Conservation (phyloP, 2,113 vertebrate genomes). For the Sterna hirundo region DNA sequence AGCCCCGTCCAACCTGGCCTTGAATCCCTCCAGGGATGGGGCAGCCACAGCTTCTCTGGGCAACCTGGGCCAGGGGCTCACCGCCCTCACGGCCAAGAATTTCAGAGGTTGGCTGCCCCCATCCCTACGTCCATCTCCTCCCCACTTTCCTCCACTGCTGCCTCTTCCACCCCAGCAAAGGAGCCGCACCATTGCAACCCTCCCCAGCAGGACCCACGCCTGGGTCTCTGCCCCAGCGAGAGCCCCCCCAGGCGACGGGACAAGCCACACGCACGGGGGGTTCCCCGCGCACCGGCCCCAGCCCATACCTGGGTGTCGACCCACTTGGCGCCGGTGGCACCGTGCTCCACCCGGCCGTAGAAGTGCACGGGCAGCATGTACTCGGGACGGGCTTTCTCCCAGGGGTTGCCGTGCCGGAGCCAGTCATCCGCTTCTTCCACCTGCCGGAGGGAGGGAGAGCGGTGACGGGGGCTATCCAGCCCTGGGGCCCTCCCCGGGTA, state of each 20-base stretch:
- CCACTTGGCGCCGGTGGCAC: slow-evolving; percentile 80
- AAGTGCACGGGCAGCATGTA: slow-evolving; percentile 96
- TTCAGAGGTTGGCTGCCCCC: not conserved
- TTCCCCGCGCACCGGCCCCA: accelerated
- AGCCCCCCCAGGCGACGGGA: accelerated
- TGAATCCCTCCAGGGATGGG: not conserved
- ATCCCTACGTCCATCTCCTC: accelerated
- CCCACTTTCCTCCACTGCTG: not conserved
- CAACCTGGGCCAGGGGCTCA: not conserved
- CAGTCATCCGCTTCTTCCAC: slow-evolving; percentile 96
- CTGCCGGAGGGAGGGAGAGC: slow-evolving; percentile 55
- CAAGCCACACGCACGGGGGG: not conserved
- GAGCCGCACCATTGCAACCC: accelerated
- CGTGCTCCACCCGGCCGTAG: slow-evolving; percentile 87
- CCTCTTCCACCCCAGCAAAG: not conserved
- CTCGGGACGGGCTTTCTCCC: slow-evolving; percentile 95
- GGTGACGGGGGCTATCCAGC: not conserved
- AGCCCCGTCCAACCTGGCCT: not conserved
- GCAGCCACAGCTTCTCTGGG: not conserved
- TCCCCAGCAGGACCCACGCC: accelerated
- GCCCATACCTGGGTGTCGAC: slow-evolving; percentile 87
- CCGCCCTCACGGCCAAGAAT: not conserved
- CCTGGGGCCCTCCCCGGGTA: accelerated
- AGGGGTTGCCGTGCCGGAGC: slow-evolving; percentile 94
- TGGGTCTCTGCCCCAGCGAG: accelerated